Base-by-base conservation (phyloP, 2,113 vertebrate genomes). In the Oncorhynchus clarkii region DNA sequence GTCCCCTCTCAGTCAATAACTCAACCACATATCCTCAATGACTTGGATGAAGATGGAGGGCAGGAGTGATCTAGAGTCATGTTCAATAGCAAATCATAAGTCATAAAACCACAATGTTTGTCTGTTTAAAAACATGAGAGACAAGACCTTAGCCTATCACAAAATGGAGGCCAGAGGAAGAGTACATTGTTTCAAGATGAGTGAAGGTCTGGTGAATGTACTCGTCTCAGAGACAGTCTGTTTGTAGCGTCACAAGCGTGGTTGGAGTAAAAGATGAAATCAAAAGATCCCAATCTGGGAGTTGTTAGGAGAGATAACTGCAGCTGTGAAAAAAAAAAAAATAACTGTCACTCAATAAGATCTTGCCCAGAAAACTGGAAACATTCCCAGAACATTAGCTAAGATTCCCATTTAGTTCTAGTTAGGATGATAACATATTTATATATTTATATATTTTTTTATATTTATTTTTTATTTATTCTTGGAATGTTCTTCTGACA, bases 241-340 rank as follows among this genome's bases (percentile, higher is more conserved):
- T 49, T 49, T 70, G 68, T 13, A 14, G 16, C 26, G 26, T n/a
- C 18, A 54, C 54, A 62, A 27, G 68, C 22, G 9, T 13, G 49
- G 22, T 66, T 20, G 2, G 24, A 72, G 77, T 80, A 67, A 79
- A 85, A 86, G 59, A 88, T 88, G 87, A 89, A 89, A 89, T 86
- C 82, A 88, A 85, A 83, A 81, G 75, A 88, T 79, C 29, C 22
- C 2, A 60, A 88, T 86, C 86, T 81, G 39, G n/a, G 27, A n/a
- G 29, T 20, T 76, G 13, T 67, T 34, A 82, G 86, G 84, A 84
- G 83, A 87, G 78, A 79, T 48, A 22, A 12, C 67, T 1, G 69
- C 66, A 54, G 70, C 51, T 48, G 59, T 20, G 2, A 14, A 48
- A 31, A 9, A 1, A 11, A 13, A 60, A 5, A 1, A 64, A 39